Base-by-base conservation (phyloP, 2,113 vertebrate species). In the Amblyopsis rosae region DNA sequence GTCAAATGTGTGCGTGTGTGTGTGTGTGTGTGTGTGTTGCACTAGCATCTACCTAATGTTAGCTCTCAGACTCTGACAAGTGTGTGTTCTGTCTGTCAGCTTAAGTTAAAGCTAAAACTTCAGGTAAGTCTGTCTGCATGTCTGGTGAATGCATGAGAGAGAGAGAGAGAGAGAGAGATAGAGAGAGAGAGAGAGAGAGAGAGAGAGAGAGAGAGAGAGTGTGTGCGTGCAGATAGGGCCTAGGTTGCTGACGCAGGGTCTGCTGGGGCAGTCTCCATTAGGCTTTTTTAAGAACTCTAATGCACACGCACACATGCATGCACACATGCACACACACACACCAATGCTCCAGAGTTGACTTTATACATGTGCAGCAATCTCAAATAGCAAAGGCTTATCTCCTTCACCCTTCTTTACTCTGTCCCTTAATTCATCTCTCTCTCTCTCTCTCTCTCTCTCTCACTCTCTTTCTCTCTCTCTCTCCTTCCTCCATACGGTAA, bases 281-380 rank as follows among this genome's bases (percentile, higher is more conserved):
- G 75, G 67, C 58, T 71, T 72, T 76, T 72, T 70, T 62, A 73
- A 53, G 54, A 73, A 47, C 62, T 70, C 73, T 70, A 81, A 66
- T 66, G 71, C 63, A 69, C 48, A 57, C 19, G 49, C 49, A 69
- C 17, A 59, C 17, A 32, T 17, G 64, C 17, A 66, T 69, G 69
- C 55, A 54, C 59, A 16, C 60, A 70, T n/a, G n/a, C 73, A 73
- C 51, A 58, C 71, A 76, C 73, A 73, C 70, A 76, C 75, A 62
- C 77, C 41, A 13, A 32, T 12, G 16, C 19, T 11, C 35, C 32
- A 56, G 67, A 10, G 11, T 13, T 32, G 5, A 51, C 54, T 60
- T 59, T 71, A 61, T 62, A 33, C 59, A 17, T 58, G 48, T 79
- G 59, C 70, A 66, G 69, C 64, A 32, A 17, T 17, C 62, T 73